Conservation (phyloP, 2,888 invertebrate genomes). For the Pseudolycoriella hygida region DNA sequence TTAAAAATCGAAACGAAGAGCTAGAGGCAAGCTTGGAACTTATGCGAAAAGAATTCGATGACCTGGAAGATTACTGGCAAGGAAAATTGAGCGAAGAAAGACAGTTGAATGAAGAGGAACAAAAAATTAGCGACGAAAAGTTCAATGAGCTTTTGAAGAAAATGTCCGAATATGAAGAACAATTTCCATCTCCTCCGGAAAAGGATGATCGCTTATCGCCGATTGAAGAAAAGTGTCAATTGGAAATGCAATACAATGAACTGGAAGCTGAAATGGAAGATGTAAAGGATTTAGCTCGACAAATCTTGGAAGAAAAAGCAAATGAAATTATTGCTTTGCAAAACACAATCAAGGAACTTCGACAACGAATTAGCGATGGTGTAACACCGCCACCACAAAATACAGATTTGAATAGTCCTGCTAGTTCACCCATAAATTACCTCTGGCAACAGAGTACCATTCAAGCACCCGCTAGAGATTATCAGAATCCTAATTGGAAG, state of each 20-base stretch:
- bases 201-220: slow-evolving; percentile 44
- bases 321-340: slow-evolving; percentile 36
- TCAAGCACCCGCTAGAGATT: slow-evolving; percentile 24
- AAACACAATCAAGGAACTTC: slow-evolving; percentile 30
- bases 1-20: slow-evolving; percentile 37
- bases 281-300: slow-evolving; percentile 32
- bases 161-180: slow-evolving; percentile 65
- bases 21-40: slow-evolving; percentile 57
- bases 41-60: slow-evolving; percentile 60
- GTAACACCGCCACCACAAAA: neutral
- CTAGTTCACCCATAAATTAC: slow-evolving; percentile 31
- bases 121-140: slow-evolving; percentile 56
- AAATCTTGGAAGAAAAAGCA: slow-evolving; percentile 35
- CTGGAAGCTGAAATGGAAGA: slow-evolving; percentile 51
- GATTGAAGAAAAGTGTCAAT: slow-evolving; percentile 55
- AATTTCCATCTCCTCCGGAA: slow-evolving; percentile 34
- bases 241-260: slow-evolving; percentile 54
- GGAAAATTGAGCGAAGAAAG: slow-evolving; percentile 63
- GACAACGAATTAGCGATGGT: slow-evolving; percentile 12
- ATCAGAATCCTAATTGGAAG: slow-evolving; percentile 18
- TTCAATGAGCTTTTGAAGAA: slow-evolving; percentile 53
- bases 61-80: slow-evolving; percentile 77
- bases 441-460: slow-evolving; percentile 32
- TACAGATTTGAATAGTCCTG: slow-evolving; percentile 13
- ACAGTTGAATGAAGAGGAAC: slow-evolving; percentile 49